These are phyloP conservation scores for Philaenus spumarius DNA, from an alignment of 1,140 invertebrate species.

Conservation along the genomic window DNA sequence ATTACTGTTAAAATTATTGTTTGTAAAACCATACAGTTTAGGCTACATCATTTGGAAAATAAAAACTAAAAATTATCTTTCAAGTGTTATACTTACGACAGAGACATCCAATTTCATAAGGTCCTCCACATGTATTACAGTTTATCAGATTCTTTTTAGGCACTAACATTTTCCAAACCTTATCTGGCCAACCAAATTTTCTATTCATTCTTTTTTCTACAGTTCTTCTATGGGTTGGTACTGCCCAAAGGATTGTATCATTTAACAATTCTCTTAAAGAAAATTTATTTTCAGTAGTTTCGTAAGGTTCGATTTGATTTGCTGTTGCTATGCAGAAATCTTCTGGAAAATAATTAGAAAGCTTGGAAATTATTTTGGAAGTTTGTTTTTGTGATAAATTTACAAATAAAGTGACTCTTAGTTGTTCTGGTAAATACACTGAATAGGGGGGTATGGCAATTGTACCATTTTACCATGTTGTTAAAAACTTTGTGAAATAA, in stretches of 20 bases:
- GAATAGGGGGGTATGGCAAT: too few species aligned
- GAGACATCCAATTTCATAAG: slow-evolving; percentile 63
- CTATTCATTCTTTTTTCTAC: slow-evolving; percentile 63
- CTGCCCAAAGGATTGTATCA: slow-evolving; percentile 34
- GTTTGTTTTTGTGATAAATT: too few species aligned
- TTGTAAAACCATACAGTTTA: too few species aligned
- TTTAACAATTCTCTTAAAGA: slow-evolving; percentile 1
- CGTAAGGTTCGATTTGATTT: not conserved
- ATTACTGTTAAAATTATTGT: too few species aligned
- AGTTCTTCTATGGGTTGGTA: slow-evolving; percentile 67
- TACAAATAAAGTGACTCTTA: too few species aligned
- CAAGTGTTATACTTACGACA: slow-evolving; percentile 67
- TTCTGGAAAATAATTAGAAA: too few species aligned
- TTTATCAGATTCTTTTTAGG: slow-evolving; percentile 66
- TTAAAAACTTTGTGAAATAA: too few species aligned
- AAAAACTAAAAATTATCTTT: too few species aligned
- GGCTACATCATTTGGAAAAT: too few species aligned
- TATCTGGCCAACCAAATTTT: slow-evolving; percentile 56
- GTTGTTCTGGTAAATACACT: too few species aligned
- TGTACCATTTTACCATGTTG: too few species aligned
- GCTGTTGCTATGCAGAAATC: not conserved
- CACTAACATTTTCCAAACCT: slow-evolving; percentile 55
- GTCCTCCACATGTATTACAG: slow-evolving; percentile 73
- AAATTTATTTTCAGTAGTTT: not conserved
- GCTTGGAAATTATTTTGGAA: too few species aligned